Base-by-base conservation (phyloP, 2,888 invertebrate species). In the Tortricodes alternella region DNA sequence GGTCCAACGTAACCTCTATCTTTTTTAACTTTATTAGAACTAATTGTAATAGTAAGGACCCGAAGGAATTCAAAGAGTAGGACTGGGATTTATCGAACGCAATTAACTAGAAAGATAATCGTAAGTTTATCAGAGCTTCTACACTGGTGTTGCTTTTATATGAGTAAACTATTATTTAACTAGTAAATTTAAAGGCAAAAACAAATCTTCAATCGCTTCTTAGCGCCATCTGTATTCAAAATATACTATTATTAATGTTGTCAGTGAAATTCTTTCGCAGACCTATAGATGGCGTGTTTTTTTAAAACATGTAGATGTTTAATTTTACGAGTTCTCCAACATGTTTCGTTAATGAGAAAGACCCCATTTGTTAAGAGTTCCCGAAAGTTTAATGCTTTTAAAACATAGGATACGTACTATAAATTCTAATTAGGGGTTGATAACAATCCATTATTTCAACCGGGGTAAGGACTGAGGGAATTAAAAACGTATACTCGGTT, bases 1-100 rank as follows among this genome's bases (percentile, higher is more conserved):
- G 58, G 52, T 58, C 64, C 62, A 62, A 65, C 66, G 64, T 61
- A 66, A 15, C 29, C 11, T n/a, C 23, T 43, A 43, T 43, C 43
- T 39, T 6, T 29, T 43, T 16, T n/a, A 13, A 43, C 5, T 27
- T 43, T 27, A 43, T 27, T 43, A 27, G 15, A 5, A 43, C 43
- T 43, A 43, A 43, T 27, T 43, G 11, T 18, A 27, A 11, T 13
- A 27, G n/a, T 43, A 13, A 6, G 23, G 11, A 21, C 39, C 11
- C 39, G 23, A 21, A 2, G 9, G 7, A 3, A 8, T 7, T 4
- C 6, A 13, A 39, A 39, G n/a, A 21, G 21, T 15, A 23, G n/a
- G 15, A 11, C 21, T 11, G 5, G 8, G 39, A 21, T 21, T 39
- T 39, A 23, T 39, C 4, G 7, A 1, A 21, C n/a, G 21, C 19